These are phyloP conservation scores for Picathartes gymnocephalus DNA, from an alignment of 2,113 vertebrate species.

Conservation along the genomic window DNA sequence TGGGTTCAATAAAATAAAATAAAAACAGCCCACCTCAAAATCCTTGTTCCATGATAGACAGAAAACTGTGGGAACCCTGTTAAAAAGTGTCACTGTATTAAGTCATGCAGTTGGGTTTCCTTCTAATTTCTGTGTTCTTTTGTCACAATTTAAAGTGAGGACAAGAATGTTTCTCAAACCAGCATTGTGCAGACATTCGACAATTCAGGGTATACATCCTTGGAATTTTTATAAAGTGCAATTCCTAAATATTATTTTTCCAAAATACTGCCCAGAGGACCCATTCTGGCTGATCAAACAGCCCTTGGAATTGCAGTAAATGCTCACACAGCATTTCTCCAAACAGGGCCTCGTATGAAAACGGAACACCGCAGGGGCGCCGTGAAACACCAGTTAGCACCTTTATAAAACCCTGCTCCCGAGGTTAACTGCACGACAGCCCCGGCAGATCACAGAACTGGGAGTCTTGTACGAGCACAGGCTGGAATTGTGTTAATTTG, in stretches of 20 bases:
- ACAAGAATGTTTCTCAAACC: background rate
- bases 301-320: constrained; percentile 41
- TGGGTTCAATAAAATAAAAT: background rate
- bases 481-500: constrained; percentile 43
- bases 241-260: constrained; percentile 55
- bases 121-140: background rate
- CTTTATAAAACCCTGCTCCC: constrained; percentile 56
- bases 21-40: background rate
- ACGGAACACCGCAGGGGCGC: constrained; percentile 10
- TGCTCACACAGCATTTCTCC: constrained; percentile 32
- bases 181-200: background rate
- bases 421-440: constrained; percentile 37
- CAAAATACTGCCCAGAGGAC: constrained; percentile 33
- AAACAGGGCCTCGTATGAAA: constrained; percentile 33
- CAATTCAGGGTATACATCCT: background rate
- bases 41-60: background rate
- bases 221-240: constrained; percentile 39
- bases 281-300: constrained; percentile 39
- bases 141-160: background rate
- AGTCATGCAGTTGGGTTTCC: background rate
- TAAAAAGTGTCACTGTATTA: background rate
- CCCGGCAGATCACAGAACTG: constrained; percentile 43
- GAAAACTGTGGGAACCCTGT: background rate
- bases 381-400: constrained; percentile 53
- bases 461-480: background rate